These are phyloP conservation scores for Apoda limacodes DNA, from an alignment of 2,888 invertebrate genomes.

Conservation along the genomic window DNA sequence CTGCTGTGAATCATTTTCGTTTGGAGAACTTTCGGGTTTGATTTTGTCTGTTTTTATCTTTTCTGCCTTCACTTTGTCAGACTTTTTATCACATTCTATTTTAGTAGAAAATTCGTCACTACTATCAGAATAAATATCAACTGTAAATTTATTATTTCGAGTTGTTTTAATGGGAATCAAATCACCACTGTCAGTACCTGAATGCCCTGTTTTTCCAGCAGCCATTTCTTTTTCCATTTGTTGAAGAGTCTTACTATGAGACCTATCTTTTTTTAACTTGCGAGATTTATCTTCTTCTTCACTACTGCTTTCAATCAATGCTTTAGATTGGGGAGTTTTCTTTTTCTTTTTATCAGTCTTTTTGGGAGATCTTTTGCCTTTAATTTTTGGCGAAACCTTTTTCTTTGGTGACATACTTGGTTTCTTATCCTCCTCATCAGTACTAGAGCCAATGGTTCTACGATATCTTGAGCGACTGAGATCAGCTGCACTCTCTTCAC, in stretches of 20 bases:
- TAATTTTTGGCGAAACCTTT: conserved; percentile 54
- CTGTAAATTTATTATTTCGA: conserved; percentile 69
- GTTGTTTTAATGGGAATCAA: conserved; percentile 74
- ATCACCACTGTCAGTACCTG: conserved; percentile 85
- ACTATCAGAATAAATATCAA: conserved; percentile 87
- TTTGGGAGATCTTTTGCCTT: conserved; percentile 50
- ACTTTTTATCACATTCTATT: conserved; percentile 58
- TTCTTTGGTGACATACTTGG: conserved; percentile 52
- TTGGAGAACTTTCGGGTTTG: conserved; percentile 71
- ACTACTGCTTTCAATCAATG: conserved; percentile 70
- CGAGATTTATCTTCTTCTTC: conserved; percentile 67
- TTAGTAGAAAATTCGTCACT: conserved; percentile 65
- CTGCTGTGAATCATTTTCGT: conserved; percentile 77
- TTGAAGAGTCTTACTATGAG: conserved; percentile 72
- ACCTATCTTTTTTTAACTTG: conserved; percentile 51
- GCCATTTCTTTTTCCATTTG: conserved; percentile 82
- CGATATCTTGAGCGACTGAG: conserved; percentile 41
- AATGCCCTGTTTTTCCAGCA: conserved; percentile 63
- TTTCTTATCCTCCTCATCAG: conserved; percentile 69
- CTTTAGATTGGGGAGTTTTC: conserved; percentile 54
- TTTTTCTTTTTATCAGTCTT: conserved; percentile 65
- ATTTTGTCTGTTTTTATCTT: conserved; percentile 68
- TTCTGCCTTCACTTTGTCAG: conserved; percentile 45
- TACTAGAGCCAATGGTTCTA: conserved; percentile 64
- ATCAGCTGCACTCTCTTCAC: conserved; percentile 60